Conservation (phyloP, 2,888 invertebrate species). For the Torymus texanus region DNA sequence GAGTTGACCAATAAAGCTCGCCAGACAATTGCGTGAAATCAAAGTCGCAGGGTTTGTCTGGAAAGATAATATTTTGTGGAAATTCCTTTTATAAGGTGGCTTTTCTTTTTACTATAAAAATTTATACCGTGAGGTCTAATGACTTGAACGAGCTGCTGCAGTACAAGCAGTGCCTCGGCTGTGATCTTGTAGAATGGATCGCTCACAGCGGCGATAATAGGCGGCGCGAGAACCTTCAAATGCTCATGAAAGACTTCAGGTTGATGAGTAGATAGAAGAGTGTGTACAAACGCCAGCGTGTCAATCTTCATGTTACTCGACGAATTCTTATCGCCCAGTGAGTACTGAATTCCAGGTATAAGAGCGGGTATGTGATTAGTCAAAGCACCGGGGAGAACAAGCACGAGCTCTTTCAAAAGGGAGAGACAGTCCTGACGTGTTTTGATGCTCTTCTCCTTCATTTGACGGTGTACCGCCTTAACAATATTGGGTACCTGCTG, state of each 20-base stretch:
- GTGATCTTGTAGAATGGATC: constrained; percentile 99
- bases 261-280: constrained; percentile 86
- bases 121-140: constrained; percentile 86
- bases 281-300: constrained; percentile 93
- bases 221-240: constrained; percentile 86
- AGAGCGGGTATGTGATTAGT: constrained; percentile 89
- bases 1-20: constrained; percentile 89
- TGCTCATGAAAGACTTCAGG: constrained; percentile 88
- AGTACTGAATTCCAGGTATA: constrained; percentile 92
- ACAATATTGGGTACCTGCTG: constrained; percentile 86
- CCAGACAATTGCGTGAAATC: constrained; percentile 88
- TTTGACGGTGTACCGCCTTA: constrained; percentile 90
- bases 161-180: constrained; percentile 94
- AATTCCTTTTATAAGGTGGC: constrained; percentile 25
- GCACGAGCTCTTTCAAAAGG: constrained; percentile 91
- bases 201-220: constrained; percentile 91
- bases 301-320: constrained; percentile 99
- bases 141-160: constrained; percentile 95
- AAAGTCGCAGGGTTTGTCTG: constrained; percentile 77
- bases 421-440: constrained; percentile 94
- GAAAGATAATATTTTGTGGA: constrained; percentile 42
- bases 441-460: constrained; percentile 91
- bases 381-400: constrained; percentile 92
- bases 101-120: constrained; percentile 14
- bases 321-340: constrained; percentile 92